These are phyloP conservation scores for Alethe castanea DNA, from an alignment of 2,113 vertebrate species.

Conservation along the genomic window DNA sequence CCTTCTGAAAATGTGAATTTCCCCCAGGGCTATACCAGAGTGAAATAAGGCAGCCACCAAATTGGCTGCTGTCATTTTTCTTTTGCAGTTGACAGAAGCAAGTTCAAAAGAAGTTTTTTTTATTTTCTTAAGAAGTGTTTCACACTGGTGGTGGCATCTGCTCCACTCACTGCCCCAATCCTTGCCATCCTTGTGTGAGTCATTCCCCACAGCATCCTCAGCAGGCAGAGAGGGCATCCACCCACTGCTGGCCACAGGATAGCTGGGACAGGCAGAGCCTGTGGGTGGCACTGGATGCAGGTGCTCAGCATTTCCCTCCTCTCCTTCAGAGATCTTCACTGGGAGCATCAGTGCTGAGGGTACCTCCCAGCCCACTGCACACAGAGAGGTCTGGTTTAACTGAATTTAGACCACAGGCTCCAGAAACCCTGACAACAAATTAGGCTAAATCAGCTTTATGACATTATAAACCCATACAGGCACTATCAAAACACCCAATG, in stretches of 20 bases:
- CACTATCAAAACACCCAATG: not conserved
- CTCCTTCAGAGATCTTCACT: not conserved
- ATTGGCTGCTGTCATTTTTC: not conserved
- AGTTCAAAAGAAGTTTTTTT: not conserved
- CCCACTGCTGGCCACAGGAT: not conserved
- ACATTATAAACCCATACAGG: not conserved
- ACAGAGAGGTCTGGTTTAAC: not conserved
- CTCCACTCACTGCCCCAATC: rapidly evolving
- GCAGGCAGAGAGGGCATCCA: not conserved
- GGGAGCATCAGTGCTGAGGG: not conserved
- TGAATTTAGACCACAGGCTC: not conserved
- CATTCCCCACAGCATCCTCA: not conserved
- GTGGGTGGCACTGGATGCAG: rapidly evolving
- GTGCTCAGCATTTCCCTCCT: not conserved
- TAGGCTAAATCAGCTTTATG: not conserved
- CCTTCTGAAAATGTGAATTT: not conserved
- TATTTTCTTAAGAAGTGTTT: not conserved
- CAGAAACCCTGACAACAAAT: slow-evolving; percentile 17
- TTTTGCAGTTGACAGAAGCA: not conserved
- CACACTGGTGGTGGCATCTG: not conserved
- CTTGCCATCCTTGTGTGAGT: rapidly evolving
- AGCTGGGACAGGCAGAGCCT: not conserved
- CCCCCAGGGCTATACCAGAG: not conserved
- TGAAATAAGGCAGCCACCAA: not conserved
- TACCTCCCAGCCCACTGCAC: not conserved